Percentiles rank a stretch among this genome's conserved stretches.
phyloP scores from a whole-genome alignment of 2,113 vertebrate genomes.

The Neotoma lepida region DNA sequence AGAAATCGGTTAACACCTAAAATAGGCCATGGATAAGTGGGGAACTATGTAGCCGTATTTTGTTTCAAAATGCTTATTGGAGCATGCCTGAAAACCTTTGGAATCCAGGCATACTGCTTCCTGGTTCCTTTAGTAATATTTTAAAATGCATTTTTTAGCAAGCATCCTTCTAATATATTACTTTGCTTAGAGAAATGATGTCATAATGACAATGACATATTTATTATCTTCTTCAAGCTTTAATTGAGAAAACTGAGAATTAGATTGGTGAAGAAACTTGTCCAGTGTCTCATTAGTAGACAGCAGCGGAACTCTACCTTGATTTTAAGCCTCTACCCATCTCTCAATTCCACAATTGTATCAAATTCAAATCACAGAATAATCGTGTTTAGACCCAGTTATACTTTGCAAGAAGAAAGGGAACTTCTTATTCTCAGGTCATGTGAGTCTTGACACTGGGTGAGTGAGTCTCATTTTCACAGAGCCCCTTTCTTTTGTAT shows the following conservation, averaged over 20 bases:
- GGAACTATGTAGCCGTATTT: background rate
- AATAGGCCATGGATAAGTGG: fast-evolving
- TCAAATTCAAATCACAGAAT: background rate
- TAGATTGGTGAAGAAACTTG: background rate
- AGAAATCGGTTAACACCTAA: background rate
- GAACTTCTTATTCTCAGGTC: background rate
- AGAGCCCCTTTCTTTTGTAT: background rate
- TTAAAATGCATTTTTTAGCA: background rate
- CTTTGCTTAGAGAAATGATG: background rate
- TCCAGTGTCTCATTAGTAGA: background rate
- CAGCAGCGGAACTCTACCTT: background rate
- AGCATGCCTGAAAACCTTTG: background rate
- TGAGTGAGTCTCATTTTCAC: background rate
- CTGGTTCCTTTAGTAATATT: background rate
- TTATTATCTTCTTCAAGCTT: background rate
- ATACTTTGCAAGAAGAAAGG: background rate
- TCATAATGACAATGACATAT: background rate
- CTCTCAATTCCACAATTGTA: background rate
- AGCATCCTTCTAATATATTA: background rate
- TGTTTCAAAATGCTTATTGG: background rate
- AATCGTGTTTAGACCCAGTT: background rate
- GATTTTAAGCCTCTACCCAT: background rate
- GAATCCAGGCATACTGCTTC: background rate
- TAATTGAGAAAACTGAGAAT: background rate
- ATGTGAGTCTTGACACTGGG: background rate